Base-by-base conservation (phyloP, 37 sponge, comb jelly and placozoan genomes). In the Oscarella lobularis region DNA sequence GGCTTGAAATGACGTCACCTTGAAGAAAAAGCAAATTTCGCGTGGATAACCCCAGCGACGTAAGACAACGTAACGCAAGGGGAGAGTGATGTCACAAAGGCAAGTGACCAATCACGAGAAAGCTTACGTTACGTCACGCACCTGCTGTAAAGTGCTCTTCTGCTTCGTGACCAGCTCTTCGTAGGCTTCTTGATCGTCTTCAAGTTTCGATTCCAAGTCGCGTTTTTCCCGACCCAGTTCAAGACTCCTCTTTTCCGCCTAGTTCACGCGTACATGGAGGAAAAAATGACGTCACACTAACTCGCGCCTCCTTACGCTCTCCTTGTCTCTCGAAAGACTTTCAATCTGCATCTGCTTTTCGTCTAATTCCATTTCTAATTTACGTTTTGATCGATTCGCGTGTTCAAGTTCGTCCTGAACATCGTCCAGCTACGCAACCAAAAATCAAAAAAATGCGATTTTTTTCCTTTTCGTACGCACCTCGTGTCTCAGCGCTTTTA, bases 101-200 rank as follows among this genome's bases (percentile, higher is more conserved):
- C n/a, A n/a, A n/a, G n/a, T n/a, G n/a, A n/a, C n/a, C n/a, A n/a
- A n/a, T n/a, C n/a, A n/a, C n/a, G n/a, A n/a, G n/a, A n/a, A n/a
- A n/a, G n/a, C n/a, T n/a, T n/a, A n/a, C n/a, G n/a, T n/a, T n/a
- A 48, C 20, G 9, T 20, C 20, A 48, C 14, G 60, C 20, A 79
- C 80, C 74, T 73, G 38, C n/a, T 39, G 37, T 30, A 54, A 1
- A 33, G 37, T 33, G 14, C 39, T 41, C 33, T 35, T 9, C 40
- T 77, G 67, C 30, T 78, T 67, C 33, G 48, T 4, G 29, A 75
- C 41, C 75, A 90, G 68, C 74, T 95, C 84, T 39, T 90, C 92
- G 29, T 87, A 68, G 73, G 90, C 92, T 32, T 90, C 92, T 72
- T 87, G 84, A 41, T 91, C 93, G 72, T 95, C 95, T 69, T 91